These are phyloP conservation scores for Pristionchus arcanus DNA, from an alignment of 2,888 invertebrate genomes.

Conservation along the genomic window DNA sequence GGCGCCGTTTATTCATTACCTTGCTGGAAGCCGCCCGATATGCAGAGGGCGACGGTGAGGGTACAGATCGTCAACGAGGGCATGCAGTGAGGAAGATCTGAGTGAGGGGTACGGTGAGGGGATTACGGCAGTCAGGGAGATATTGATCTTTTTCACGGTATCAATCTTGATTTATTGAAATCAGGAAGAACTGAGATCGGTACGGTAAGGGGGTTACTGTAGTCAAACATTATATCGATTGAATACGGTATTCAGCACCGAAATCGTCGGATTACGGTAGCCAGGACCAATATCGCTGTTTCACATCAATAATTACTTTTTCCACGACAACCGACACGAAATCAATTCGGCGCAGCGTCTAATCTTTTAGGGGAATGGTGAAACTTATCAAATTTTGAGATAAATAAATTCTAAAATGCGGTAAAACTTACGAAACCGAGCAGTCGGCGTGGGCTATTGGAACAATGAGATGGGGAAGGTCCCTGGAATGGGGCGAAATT, in stretches of 20 bases:
- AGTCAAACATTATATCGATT: too few relatives aligned
- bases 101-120: background rate
- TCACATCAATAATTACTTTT: background rate
- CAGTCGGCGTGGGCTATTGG: background rate
- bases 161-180: too few relatives aligned
- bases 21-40: conserved; percentile 72
- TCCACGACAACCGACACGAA: background rate
- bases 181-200: background rate
- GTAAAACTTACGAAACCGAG: conserved; percentile 16
- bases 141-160: too few relatives aligned
- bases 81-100: conserved; percentile 57
- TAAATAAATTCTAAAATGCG: background rate
- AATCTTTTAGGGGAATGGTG: background rate
- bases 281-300: too few relatives aligned
- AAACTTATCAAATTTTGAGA: background rate
- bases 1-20: too few relatives aligned
- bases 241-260: too few relatives aligned
- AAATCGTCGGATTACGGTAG: too few relatives aligned
- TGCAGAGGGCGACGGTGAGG: conserved; percentile 69
- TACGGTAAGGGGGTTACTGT: too few relatives aligned
- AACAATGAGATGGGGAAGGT: background rate
- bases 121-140: background rate
- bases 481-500: background rate
- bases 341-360: too few relatives aligned
- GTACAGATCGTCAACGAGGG: conserved; percentile 70